phyloP scores from a whole-genome alignment of 2,113 vertebrate species.

The Gambusia holbrooki region DNA sequence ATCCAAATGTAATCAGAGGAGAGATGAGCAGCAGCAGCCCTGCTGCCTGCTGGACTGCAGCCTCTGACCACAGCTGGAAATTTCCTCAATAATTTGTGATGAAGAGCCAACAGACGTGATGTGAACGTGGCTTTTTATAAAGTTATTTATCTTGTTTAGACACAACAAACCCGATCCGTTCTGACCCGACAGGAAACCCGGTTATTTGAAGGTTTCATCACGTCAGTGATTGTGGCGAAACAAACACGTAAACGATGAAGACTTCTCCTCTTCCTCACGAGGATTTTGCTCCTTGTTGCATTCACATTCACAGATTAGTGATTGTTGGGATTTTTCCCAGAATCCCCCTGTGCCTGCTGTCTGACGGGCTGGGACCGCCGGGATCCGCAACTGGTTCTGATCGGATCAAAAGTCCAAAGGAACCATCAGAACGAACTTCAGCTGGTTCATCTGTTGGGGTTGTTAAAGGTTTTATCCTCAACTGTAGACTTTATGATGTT shows the following conservation, averaged over 20 bases:
- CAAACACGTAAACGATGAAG: not conserved
- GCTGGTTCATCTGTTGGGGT: no score
- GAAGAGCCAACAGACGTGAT: not conserved
- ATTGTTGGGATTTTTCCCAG: no score
- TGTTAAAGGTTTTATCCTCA: no score
- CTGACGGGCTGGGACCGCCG: not conserved
- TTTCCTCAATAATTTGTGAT: not conserved
- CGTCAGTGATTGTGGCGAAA: not conserved
- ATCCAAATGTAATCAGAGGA: not conserved
- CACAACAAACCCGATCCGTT: not conserved
- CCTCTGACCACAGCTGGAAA: not conserved
- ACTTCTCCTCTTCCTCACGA: not conserved
- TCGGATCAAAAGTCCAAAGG: not conserved
- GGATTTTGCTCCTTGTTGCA: not conserved
- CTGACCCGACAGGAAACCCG: not conserved
- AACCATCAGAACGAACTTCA: not conserved
- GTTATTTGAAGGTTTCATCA: not conserved
- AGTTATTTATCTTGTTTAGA: not conserved
- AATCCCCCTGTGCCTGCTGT: not conserved
- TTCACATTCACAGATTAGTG: not conserved
- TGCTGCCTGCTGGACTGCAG: conserved; percentile 4
- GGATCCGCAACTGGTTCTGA: not conserved
- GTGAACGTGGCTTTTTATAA: not conserved
- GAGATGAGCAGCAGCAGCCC: not conserved
- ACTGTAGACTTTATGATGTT: not conserved